These are phyloP conservation scores for Callocephalon fimbriatum DNA, from an alignment of 2,113 vertebrate genomes.

Conservation along the genomic window DNA sequence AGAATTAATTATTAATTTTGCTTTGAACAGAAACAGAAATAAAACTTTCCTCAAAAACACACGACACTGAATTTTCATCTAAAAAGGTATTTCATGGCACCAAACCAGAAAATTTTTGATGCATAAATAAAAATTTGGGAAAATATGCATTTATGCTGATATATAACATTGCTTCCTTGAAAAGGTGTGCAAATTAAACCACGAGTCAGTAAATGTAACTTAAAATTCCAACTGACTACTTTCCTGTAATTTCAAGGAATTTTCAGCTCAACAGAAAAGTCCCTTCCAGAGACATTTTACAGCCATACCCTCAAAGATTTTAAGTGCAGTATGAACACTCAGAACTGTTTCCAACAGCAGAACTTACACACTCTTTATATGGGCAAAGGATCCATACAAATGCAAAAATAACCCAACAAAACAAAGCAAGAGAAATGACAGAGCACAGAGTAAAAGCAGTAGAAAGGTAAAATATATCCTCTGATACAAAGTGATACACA, in stretches of 20 bases:
- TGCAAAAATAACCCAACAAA: not conserved
- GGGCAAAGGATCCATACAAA: not conserved
- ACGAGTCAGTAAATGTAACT: not conserved
- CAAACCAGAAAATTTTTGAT: not conserved
- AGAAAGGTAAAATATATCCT: not conserved
- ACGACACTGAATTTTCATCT: not conserved
- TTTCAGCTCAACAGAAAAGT: slow-evolving; percentile 4
- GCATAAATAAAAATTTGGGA: not conserved
- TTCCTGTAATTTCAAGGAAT: not conserved
- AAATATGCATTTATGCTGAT: not conserved
- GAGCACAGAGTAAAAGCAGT: not conserved
- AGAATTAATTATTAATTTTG: not conserved
- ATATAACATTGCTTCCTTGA: not conserved
- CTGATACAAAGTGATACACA: not conserved
- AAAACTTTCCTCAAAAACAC: not conserved
- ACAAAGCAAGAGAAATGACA: not conserved
- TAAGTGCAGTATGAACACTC: not conserved
- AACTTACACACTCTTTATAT: not conserved
- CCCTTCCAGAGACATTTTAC: not conserved
- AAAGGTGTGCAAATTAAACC: not conserved
- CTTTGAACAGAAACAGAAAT: not conserved
- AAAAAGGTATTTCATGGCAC: not conserved
- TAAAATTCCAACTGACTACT: slow-evolving; percentile 29
- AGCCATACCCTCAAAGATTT: not conserved
- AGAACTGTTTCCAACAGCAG: not conserved